phyloP scores from a whole-genome alignment of 92 coral and sea anemone species.

The Desmophyllum pertusum region DNA sequence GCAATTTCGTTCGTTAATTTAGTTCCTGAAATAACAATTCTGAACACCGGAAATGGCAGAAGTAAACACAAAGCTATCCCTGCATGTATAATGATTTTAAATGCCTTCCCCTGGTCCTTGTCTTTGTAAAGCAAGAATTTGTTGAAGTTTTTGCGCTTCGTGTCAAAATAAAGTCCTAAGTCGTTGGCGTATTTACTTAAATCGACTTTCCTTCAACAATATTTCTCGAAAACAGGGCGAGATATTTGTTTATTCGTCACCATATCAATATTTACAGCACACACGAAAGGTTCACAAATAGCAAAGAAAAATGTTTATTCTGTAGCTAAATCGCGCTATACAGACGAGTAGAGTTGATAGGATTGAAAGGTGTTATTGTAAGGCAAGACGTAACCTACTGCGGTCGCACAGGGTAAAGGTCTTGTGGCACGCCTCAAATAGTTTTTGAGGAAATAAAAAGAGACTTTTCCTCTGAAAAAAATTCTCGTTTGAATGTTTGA shows the following conservation, averaged over 20 bases:
- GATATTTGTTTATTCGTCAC: slow-evolving; percentile 57
- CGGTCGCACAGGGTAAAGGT: slow-evolving; percentile 21
- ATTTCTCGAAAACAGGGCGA: slow-evolving; percentile 18
- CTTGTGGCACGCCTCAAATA: slow-evolving; percentile 40
- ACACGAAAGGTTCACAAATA: slow-evolving; percentile 63
- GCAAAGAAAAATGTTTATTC: slow-evolving; percentile 67
- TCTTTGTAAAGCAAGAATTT: slow-evolving; percentile 10
- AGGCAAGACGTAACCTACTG: slow-evolving; percentile 4
- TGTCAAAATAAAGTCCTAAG: slow-evolving; percentile 29
- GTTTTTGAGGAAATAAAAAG: slow-evolving; percentile 12
- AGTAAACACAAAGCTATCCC: slow-evolving; percentile 10
- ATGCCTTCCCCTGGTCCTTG: background rate
- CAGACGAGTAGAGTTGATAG: slow-evolving; percentile 41
- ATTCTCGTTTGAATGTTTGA: background rate
- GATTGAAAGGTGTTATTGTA: slow-evolving; percentile 34
- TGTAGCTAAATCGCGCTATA: slow-evolving; percentile 38
- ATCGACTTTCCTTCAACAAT: slow-evolving; percentile 28
- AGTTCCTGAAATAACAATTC: slow-evolving; percentile 49
- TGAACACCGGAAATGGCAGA: slow-evolving; percentile 33
- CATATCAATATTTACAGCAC: slow-evolving; percentile 71
- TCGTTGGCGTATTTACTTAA: slow-evolving; percentile 29
- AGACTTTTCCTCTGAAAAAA: background rate
- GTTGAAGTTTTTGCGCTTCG: slow-evolving; percentile 5
- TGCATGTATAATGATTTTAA: slow-evolving; percentile 8
- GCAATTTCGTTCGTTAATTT: slow-evolving; percentile 29